Conservation (phyloP, 2,888 invertebrate genomes). For the Aelia acuminata region DNA sequence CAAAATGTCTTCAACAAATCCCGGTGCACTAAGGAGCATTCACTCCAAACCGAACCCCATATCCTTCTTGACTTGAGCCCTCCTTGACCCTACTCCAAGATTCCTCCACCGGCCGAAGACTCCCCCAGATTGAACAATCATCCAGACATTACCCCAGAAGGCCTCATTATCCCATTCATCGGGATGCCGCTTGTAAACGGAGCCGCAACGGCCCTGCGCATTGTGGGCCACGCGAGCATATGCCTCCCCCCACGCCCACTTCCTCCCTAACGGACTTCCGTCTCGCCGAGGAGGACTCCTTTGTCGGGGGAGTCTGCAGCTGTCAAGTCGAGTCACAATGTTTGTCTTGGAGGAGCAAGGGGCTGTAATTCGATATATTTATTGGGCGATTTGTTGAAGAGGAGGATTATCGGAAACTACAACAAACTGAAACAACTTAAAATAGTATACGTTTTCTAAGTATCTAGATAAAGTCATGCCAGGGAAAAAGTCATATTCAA, state of each 20-base stretch:
- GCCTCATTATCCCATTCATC: conserved; percentile 51
- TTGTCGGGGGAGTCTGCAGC: conserved; percentile 45
- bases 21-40: background rate
- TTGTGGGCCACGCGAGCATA: conserved; percentile 57
- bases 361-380: background rate
- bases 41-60: background rate
- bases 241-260: conserved; percentile 56
- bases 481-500: no score
- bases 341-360: conserved; percentile 41
- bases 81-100: background rate
- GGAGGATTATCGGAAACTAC: background rate
- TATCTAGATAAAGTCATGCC: no score
- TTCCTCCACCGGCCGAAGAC: background rate
- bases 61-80: background rate
- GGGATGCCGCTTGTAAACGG: conserved; percentile 42
- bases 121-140: conserved; percentile 16
- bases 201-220: conserved; percentile 22
- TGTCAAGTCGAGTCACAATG: conserved; percentile 50
- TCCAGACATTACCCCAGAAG: background rate
- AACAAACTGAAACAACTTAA: background rate
- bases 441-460: background rate
- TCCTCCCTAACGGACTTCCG: conserved; percentile 59
- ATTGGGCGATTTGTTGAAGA: background rate
- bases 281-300: conserved; percentile 39
- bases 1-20: background rate